Base-by-base conservation (phyloP, 2,113 vertebrate species). In the Buteo buteo region DNA sequence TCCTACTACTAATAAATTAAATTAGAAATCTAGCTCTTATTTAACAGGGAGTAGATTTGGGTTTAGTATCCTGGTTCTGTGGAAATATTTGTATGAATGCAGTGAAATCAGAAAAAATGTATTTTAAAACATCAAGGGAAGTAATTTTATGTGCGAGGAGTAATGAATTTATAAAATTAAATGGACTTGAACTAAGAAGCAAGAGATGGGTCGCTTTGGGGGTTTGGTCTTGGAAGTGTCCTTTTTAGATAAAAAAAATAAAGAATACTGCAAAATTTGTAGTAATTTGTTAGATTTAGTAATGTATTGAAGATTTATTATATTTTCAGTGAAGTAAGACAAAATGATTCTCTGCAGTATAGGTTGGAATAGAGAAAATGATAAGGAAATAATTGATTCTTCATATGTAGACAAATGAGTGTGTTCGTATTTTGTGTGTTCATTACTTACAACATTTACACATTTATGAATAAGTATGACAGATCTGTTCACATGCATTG, bases 381-480 rank as follows among this genome's bases (percentile, higher is more conserved):
- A 88, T 96, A 95, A 94, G 74, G 92, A 91, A 96, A 94, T 97
- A 97, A 97, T 97, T 97, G 96, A 97, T 97, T 96, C 96, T 95
- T 95, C 74, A 47, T 96, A 93, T 96, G 89, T 88, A 97, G 96
- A 97, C 80, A 95, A 97, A 97, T 97, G 96, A 96, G 93, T 74
- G 89, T 95, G 94, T 93, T 97, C 94, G 80, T 88, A 94, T 94
- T 96, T 97, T 96, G 96, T 97, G 78, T 97, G 96, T 97, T 97
- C 97, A 97, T 97, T 97, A 97, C 95, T 96, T 97, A 97, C 91
- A 95, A 83, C 97, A 94, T 96, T 96, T 96, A 96, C 93, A 96
- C 94, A 81, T 94, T 96, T 97, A 97, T 96, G 96, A 96, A 81
- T 97, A 95, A 96, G 82, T 91, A 96, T 94, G 89, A 91, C 84